These are phyloP conservation scores for Myathropa florea DNA, from an alignment of 2,888 invertebrate genomes.

Conservation along the genomic window DNA sequence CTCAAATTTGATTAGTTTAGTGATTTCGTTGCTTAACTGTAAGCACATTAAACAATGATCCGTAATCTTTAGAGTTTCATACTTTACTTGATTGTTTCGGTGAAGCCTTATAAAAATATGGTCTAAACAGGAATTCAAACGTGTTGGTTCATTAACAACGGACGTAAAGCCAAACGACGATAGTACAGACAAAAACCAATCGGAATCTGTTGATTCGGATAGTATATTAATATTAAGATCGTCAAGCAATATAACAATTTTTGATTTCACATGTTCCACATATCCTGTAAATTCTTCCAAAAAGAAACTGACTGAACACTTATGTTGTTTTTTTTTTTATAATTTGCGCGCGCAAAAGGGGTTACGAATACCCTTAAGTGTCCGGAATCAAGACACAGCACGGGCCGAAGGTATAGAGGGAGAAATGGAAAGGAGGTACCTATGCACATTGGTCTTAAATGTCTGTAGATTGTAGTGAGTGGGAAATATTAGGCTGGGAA, in stretches of 20 bases:
- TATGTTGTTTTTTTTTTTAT: no score
- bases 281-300: background rate
- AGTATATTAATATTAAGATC: background rate
- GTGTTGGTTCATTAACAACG: background rate
- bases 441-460: no score
- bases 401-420: no score
- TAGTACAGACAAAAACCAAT: background rate
- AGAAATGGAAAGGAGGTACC: no score
- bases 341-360: no score
- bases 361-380: no score
- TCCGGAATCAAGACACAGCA: no score
- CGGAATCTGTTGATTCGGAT: background rate
- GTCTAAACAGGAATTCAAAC: background rate
- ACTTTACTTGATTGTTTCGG: background rate
- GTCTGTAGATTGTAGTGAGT: no score
- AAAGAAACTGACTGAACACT: background rate
- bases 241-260: background rate
- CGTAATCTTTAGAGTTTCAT: background rate
- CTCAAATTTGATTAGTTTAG: no score
- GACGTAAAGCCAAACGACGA: constrained; percentile 17
- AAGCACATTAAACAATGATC: no score
- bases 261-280: background rate
- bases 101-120: constrained; percentile 17
- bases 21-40: no score
- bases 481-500: no score